Conservation (phyloP, 2,888 invertebrate genomes). For the Mesorhabditis belari region DNA sequence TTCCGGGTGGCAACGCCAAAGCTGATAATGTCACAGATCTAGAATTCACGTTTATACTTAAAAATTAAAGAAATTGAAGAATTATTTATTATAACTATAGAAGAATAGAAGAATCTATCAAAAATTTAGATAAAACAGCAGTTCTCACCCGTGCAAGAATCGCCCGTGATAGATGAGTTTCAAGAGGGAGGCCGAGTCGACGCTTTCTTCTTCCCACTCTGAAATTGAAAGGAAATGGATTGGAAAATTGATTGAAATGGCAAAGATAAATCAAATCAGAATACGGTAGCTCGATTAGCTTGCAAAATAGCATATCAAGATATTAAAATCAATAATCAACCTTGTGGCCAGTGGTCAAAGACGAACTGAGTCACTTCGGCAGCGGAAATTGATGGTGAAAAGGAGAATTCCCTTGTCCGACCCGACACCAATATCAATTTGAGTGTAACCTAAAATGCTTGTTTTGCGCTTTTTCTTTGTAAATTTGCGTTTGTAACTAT, state of each 20-base stretch:
- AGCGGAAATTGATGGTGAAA: slow-evolving; percentile 90
- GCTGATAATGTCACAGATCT: slow-evolving; percentile 59
- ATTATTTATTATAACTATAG: too few relatives aligned
- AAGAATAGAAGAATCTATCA: too few relatives aligned
- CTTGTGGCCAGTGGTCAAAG: slow-evolving; percentile 98
- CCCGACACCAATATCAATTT: slow-evolving; percentile 96
- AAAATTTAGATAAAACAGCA: too few relatives aligned
- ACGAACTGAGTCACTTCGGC: slow-evolving; percentile 97
- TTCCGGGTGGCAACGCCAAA: slow-evolving; percentile 88
- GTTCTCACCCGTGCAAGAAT: slow-evolving; percentile 56
- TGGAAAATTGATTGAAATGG: not conserved
- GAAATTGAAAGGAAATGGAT: slow-evolving; percentile 53
- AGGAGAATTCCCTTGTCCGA: slow-evolving; percentile 97
- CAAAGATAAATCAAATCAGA: not conserved
- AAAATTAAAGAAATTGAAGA: too few relatives aligned
- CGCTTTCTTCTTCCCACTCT: slow-evolving; percentile 94
- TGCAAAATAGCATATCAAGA: not conserved
- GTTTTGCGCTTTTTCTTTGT: slow-evolving; percentile 2
- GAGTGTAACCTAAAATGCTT: slow-evolving; percentile 76
- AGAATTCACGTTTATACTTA: too few relatives aligned
- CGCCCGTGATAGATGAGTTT: slow-evolving; percentile 98
- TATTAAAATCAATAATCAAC: slow-evolving; percentile 61
- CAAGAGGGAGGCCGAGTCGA: slow-evolving; percentile 80
- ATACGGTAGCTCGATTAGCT: not conserved
- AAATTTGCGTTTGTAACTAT: too few relatives aligned